Percentiles rank a stretch among this genome's conserved stretches.
phyloP scores from a whole-genome alignment of 2,888 invertebrate genomes.

The Diaprepes abbreviatus region DNA sequence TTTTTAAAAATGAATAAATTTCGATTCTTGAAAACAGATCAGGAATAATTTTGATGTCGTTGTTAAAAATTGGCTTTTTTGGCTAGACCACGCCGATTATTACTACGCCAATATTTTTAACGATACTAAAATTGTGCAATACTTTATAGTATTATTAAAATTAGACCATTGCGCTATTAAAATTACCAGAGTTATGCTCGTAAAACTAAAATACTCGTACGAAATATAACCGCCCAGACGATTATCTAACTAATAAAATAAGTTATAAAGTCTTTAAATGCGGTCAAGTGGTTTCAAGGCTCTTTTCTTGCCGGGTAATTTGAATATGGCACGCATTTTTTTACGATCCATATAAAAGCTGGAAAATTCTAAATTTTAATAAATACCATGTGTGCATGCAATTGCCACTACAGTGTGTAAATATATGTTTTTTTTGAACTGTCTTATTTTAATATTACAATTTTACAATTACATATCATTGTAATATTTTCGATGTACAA shows the following conservation, averaged over 20 bases:
- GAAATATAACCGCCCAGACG: constrained; percentile 16
- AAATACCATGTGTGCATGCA: not conserved
- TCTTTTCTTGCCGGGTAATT: constrained; percentile 24
- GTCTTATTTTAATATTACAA: too few species aligned
- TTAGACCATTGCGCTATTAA: constrained; percentile 12
- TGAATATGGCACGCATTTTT: constrained; percentile 14
- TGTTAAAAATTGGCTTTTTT: too few species aligned
- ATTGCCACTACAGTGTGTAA: not conserved
- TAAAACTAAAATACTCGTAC: constrained; percentile 15
- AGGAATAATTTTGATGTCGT: too few species aligned
- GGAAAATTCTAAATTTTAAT: constrained; percentile 23
- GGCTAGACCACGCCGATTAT: too few species aligned
- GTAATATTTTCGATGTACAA: too few species aligned
- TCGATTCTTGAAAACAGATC: too few species aligned
- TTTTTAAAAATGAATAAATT: too few species aligned
- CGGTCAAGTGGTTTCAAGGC: constrained; percentile 39
- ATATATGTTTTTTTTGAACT: too few species aligned
- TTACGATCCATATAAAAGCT: constrained; percentile 15
- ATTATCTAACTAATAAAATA: constrained; percentile 33
- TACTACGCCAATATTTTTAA: too few species aligned
- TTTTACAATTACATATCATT: too few species aligned
- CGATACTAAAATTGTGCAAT: not conserved
- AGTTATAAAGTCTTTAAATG: constrained; percentile 23
- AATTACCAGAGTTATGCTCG: constrained; percentile 3
- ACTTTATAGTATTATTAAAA: not conserved